phyloP scores from a whole-genome alignment of 2,888 invertebrate species.

The Leucophenga montana region DNA sequence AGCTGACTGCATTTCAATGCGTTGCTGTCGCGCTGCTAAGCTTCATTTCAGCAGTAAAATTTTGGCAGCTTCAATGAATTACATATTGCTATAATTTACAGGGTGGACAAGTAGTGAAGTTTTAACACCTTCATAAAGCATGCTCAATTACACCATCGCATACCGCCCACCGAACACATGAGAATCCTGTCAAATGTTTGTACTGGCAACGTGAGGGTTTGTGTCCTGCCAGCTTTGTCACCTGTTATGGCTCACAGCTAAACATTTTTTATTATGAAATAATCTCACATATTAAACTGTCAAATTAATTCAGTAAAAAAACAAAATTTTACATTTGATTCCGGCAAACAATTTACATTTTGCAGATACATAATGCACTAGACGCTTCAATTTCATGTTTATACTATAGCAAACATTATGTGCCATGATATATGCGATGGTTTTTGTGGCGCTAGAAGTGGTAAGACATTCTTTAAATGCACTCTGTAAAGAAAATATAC shows the following conservation, averaged over 20 bases:
- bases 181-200: slow-evolving; percentile 19
- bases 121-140: not conserved
- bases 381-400: no score
- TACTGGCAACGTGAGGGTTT: not conserved
- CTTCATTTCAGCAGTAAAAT: slow-evolving; percentile 29
- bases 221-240: not conserved
- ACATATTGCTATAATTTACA: slow-evolving; percentile 24
- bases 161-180: not conserved
- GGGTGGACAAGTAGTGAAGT: slow-evolving; percentile 6
- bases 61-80: slow-evolving; percentile 29
- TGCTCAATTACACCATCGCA: not conserved
- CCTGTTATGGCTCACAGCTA: slow-evolving; percentile 10
- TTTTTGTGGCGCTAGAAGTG: no score
- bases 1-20: slow-evolving; percentile 73
- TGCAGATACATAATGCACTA: no score
- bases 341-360: no score
- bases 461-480: no score
- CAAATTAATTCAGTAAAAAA: no score
- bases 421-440: no score
- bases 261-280: no score
- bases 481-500: no score
- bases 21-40: slow-evolving; percentile 48
- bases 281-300: no score
- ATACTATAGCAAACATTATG: no score
- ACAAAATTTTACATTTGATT: no score